Conservation (phyloP, 2,113 vertebrate species). For the Turnix velox region DNA sequence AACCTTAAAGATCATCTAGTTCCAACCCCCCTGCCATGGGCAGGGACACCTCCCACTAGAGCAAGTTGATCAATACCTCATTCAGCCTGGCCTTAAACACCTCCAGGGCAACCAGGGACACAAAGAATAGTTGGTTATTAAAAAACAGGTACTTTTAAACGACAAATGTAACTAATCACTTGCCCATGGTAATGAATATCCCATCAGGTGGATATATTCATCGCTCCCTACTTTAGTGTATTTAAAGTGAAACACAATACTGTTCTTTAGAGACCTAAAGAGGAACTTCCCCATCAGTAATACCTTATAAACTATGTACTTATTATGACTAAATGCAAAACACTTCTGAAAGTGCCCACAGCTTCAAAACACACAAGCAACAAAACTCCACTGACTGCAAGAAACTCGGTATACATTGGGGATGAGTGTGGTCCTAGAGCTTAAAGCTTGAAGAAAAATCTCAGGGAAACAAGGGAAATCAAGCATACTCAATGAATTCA, state of each 20-base stretch:
- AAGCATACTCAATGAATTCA: constrained; percentile 46
- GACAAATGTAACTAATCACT: neutral
- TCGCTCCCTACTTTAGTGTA: neutral
- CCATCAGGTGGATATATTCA: neutral
- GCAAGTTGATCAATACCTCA: too few relatives aligned
- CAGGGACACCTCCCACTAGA: too few relatives aligned
- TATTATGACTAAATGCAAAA: neutral
- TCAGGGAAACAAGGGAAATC: constrained; percentile 57
- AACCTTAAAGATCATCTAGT: too few relatives aligned
- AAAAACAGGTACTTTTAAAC: neutral
- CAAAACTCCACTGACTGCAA: neutral
- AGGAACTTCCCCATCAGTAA: neutral
- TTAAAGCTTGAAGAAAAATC: constrained; percentile 40
- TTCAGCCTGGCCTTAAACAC: too few relatives aligned
- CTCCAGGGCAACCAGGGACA: neutral
- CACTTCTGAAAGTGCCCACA: neutral
- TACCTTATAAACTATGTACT: neutral
- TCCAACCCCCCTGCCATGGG: too few relatives aligned
- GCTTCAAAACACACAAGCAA: neutral
- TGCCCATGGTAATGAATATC: neutral
- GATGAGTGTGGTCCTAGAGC: constrained; percentile 2
- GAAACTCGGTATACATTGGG: neutral
- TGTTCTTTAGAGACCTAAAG: neutral
- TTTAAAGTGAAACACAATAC: neutral
- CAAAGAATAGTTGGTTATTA: neutral